Evolutionary conservation across 2,113 vertebrate species (phyloP).

Genomic region (Cynoglossus semilaevis): DNA sequence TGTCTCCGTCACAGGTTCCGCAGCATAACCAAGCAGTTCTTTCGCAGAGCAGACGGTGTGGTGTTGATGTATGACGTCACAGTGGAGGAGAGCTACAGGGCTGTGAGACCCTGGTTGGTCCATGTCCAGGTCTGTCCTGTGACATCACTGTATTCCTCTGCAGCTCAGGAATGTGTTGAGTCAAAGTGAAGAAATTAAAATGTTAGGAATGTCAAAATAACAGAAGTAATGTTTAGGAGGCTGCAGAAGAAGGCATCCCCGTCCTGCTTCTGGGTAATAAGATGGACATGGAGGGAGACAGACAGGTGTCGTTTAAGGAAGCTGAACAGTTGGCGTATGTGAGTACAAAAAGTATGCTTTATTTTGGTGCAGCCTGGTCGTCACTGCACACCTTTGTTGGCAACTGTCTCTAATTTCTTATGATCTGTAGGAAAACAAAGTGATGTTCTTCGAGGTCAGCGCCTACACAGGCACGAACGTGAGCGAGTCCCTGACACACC

Average conservation of each 20-base stretch:
- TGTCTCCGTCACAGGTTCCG: constrained; percentile 76
- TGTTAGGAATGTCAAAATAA: too few species aligned
- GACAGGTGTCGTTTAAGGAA: constrained; percentile 80
- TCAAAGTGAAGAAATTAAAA: too few species aligned
- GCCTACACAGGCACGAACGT: constrained; percentile 83
- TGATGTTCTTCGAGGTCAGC: constrained; percentile 92
- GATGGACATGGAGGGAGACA: constrained; percentile 82
- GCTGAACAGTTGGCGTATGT: constrained; percentile 86
- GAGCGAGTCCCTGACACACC: constrained; percentile 79
- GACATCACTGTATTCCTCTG: too few species aligned
- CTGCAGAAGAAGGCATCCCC: constrained; percentile 79
- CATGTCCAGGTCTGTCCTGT: constrained; percentile 81
- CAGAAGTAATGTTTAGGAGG: constrained; percentile 71
- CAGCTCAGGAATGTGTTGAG: too few species aligned
- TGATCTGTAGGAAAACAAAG: constrained; percentile 76
- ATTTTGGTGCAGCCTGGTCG: too few species aligned
- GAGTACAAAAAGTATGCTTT: constrained; percentile 11
- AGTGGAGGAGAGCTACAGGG: constrained; percentile 80
- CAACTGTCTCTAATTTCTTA: not conserved
- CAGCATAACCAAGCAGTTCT: constrained; percentile 94
- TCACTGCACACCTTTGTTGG: too few species aligned
- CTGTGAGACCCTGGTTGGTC: constrained; percentile 83
- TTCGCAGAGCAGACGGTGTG: constrained; percentile 90
- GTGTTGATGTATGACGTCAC: constrained; percentile 91
- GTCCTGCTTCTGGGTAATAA: constrained; percentile 90